Evolutionary conservation across 2,113 vertebrate species (phyloP).

Genomic region (Agapornis roseicollis): DNA sequence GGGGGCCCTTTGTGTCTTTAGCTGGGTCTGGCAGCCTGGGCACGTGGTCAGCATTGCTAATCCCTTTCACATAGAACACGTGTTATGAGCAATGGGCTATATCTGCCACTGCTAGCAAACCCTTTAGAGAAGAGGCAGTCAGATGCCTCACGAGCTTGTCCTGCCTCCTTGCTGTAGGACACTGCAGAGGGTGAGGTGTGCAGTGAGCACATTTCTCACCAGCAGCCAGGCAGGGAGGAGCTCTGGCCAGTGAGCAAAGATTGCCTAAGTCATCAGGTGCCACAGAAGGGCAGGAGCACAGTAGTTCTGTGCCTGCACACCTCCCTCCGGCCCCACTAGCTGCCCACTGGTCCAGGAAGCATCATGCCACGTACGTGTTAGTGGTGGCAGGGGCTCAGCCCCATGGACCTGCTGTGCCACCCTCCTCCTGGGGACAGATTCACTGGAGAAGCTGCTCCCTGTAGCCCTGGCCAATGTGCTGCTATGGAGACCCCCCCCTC

Average conservation of each 20-base stretch:
- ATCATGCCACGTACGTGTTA: rapidly evolving
- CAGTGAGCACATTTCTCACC: not conserved
- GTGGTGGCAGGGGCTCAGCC: not conserved
- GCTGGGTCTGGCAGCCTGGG: not conserved
- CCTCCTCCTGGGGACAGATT: not conserved
- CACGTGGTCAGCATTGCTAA: not conserved
- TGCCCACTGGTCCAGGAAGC: not conserved
- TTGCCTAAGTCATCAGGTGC: not conserved
- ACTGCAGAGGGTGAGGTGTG: not conserved
- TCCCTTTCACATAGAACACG: not conserved
- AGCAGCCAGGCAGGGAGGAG: not conserved
- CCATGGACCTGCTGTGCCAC: not conserved
- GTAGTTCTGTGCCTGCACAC: not conserved
- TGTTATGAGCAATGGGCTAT: not conserved
- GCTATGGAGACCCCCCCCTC: not conserved
- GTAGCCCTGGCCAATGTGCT: not conserved
- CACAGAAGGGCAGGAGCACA: not conserved
- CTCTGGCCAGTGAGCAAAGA: rapidly evolving
- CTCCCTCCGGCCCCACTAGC: not conserved
- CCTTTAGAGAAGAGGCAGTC: not conserved
- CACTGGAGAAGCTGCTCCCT: not conserved
- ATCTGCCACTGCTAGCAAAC: not conserved
- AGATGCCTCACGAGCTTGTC: not conserved
- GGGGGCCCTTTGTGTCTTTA: not conserved
- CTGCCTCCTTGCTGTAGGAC: not conserved